These are phyloP conservation scores for Sinodicranocentrus sp. DNA, from an alignment of 2,888 invertebrate species.

Conservation along the genomic window DNA sequence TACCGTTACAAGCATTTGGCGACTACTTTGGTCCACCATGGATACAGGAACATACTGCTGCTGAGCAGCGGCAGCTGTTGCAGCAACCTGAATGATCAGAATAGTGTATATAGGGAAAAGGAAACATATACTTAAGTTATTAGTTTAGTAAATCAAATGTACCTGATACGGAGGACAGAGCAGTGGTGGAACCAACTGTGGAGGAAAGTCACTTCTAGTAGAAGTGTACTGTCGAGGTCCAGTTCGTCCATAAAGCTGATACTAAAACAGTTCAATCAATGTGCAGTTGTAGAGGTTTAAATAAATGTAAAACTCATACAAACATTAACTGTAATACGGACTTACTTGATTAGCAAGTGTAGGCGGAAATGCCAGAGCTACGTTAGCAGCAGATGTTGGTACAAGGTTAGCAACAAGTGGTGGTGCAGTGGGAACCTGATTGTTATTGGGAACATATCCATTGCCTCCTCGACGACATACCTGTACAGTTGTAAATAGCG, in stretches of 20 bases:
- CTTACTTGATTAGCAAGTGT: constrained; percentile 86
- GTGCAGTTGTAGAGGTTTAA: too few species aligned
- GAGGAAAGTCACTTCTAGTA: constrained; percentile 89
- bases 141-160: background rate
- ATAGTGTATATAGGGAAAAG: background rate
- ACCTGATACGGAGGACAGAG: constrained; percentile 84
- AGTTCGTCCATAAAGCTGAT: constrained; percentile 88
- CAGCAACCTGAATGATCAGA: constrained; percentile 66
- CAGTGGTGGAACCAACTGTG: constrained; percentile 95
- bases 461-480: constrained; percentile 72
- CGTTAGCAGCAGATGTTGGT: constrained; percentile 88
- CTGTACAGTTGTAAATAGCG: too few species aligned
- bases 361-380: constrained; percentile 94
- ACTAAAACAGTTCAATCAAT: constrained; percentile 80
- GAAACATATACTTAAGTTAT: background rate
- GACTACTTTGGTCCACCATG: constrained; percentile 91
- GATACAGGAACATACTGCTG: constrained; percentile 96
- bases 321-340: background rate
- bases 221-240: constrained; percentile 85
- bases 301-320: too few species aligned
- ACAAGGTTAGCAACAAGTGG: constrained; percentile 86
- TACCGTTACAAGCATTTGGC: constrained; percentile 88
- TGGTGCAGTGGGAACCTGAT: constrained; percentile 76
- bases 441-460: constrained; percentile 65
- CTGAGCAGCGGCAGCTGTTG: constrained; percentile 83